A percentile compares a stretch with the other conserved stretches of the same genome.
Evolutionary conservation across 37 sponge, comb jelly and placozoan species (phyloP).

Genomic region (Geodia barretti): DNA sequence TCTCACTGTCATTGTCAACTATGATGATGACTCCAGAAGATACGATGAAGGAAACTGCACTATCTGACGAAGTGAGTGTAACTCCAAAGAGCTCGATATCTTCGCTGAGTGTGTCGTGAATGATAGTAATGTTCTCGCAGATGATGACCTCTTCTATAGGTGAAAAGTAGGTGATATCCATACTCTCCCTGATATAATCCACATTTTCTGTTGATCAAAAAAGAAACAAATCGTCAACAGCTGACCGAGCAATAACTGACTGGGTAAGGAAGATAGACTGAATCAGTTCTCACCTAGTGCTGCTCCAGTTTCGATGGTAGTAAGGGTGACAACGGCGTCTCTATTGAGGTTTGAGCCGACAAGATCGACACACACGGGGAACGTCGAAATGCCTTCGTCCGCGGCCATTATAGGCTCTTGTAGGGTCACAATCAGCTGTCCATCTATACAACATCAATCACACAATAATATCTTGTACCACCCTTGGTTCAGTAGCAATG

Average conservation of each 20-base stretch:
- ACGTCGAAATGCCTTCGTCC: neutral
- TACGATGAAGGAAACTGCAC: neutral
- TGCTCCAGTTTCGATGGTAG: neutral
- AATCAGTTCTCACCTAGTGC: neutral
- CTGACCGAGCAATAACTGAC: too few species aligned
- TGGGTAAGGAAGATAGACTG: too few species aligned
- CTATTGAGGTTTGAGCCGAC: neutral
- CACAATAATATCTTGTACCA: too few species aligned
- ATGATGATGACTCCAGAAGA: neutral
- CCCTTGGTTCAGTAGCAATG: too few species aligned
- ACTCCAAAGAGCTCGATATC: neutral
- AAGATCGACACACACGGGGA: neutral
- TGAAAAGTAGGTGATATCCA: neutral
- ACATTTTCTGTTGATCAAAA: neutral
- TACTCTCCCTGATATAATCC: neutral
- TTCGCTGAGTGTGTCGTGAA: neutral
- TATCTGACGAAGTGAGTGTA: neutral
- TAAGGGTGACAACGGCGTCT: neutral
- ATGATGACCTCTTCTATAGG: neutral
- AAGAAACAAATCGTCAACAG: too few species aligned
- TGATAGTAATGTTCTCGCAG: neutral
- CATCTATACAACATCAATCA: neutral
- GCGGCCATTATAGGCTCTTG: neutral
- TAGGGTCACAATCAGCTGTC: neutral
- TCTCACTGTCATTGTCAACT: conserved; percentile 17